Evolutionary conservation across 2,888 invertebrate genomes (phyloP).

Genomic region (Drosophila cyrtoloma): DNA sequence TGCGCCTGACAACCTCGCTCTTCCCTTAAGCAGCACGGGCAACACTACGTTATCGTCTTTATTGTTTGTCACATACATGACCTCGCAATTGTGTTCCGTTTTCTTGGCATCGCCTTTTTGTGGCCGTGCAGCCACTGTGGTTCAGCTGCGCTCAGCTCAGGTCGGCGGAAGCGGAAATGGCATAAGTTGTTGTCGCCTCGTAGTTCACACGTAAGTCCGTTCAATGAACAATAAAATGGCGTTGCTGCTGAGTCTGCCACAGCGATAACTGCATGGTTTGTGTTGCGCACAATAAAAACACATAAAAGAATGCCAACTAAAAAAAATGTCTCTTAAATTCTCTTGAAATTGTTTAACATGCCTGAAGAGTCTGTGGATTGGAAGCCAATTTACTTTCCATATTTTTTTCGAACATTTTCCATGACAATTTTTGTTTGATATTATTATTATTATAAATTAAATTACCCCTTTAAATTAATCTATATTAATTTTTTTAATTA

Average conservation of each 20-base stretch:
- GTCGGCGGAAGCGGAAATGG: conserved; percentile 79
- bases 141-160: conserved; percentile 41
- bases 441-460: too few species aligned
- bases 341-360: not conserved
- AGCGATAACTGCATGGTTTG: conserved; percentile 14
- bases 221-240: conserved; percentile 72
- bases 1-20: conserved; percentile 30
- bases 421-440: not conserved
- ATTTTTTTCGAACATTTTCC: not conserved
- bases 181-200: conserved; percentile 79
- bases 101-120: conserved; percentile 42
- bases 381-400: not conserved
- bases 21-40: conserved; percentile 24
- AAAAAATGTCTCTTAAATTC: conserved; percentile 2
- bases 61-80: conserved; percentile 79
- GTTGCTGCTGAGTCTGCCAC: conserved; percentile 21
- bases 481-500: not conserved
- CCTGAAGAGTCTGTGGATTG: not conserved
- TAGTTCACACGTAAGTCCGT: conserved; percentile 77
- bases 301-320: conserved; percentile 48
- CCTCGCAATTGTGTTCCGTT: conserved; percentile 74
- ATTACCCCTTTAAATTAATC: not conserved
- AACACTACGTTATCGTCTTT: conserved; percentile 72
- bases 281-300: conserved; percentile 39
- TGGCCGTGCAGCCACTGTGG: conserved; percentile 20